Evolutionary conservation across 1,140 invertebrate genomes (phyloP).

Genomic region (Conus betulinus): DNA sequence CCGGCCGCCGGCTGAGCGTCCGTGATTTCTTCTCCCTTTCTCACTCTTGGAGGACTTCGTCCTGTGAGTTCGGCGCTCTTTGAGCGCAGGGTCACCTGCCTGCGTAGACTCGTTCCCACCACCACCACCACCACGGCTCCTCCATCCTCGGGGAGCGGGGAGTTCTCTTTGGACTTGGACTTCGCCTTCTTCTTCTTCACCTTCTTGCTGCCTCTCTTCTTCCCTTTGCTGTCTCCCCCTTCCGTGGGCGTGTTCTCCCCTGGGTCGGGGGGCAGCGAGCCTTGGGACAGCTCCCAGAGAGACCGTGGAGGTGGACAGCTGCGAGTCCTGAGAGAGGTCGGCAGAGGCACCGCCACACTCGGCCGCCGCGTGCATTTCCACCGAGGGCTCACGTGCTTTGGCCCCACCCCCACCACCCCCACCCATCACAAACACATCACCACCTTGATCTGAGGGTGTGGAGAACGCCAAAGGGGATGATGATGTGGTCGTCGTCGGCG

Average conservation of each 20-base stretch:
- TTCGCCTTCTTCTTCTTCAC: constrained; percentile 61
- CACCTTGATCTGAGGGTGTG: not conserved
- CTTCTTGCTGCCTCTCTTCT: constrained; percentile 52
- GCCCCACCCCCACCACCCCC: constrained; percentile 12
- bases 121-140: not conserved
- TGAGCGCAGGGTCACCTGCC: not conserved
- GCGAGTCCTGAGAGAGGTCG: constrained; percentile 56
- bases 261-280: constrained; percentile 22
- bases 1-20: constrained; percentile 58
- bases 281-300: constrained; percentile 47
- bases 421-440: constrained; percentile 1
- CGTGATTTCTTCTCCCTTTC: constrained; percentile 51
- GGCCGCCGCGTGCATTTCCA: not conserved
- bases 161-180: constrained; percentile 47
- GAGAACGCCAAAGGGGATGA: not conserved
- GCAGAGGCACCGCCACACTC: constrained; percentile 20
- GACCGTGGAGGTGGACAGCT: constrained; percentile 44
- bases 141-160: not conserved
- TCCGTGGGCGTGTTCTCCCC: not conserved
- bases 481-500: not conserved
- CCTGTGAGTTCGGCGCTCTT: not conserved
- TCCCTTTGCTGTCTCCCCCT: constrained; percentile 36
- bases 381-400: not conserved
- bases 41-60: constrained; percentile 28
- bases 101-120: not conserved